A percentile compares a stretch with the other conserved stretches of the same genome.
phyloP scores from a whole-genome alignment of 2,797 vertebrate species.

The Carcharodon carcharias region DNA sequence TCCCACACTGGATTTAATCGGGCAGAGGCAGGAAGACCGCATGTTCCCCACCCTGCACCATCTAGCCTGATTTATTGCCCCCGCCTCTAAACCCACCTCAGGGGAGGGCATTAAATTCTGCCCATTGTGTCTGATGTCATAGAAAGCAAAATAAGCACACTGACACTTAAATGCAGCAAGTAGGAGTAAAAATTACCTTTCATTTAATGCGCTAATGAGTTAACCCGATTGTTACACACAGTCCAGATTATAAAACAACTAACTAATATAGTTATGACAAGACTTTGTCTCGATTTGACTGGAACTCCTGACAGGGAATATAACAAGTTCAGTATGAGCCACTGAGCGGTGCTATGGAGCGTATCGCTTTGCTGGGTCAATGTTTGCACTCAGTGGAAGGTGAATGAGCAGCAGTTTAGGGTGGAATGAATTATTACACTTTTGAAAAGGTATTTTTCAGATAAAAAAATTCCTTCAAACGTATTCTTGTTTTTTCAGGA shows the following conservation, averaged over 20 bases:
- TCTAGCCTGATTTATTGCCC: no score
- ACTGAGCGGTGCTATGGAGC: conserved; percentile 28
- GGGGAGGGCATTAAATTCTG: no score
- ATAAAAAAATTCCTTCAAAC: neutral
- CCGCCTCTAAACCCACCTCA: no score
- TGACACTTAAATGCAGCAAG: neutral
- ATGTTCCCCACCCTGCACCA: no score
- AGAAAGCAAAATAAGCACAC: neutral
- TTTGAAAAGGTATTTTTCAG: neutral
- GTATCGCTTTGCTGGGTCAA: no score
- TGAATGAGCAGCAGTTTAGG: neutral
- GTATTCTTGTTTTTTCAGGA: neutral
- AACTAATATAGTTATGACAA: neutral
- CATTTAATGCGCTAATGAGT: neutral
- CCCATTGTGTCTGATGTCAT: no score
- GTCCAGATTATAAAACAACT: neutral
- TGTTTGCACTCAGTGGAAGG: neutral
- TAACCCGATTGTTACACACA: neutral
- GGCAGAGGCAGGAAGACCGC: no score
- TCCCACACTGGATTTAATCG: no score
- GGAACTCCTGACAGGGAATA: neutral
- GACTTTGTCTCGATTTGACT: neutral
- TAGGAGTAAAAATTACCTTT: neutral
- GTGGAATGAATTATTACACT: neutral
- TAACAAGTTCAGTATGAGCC: neutral